Evolutionary conservation across 2,113 vertebrate species (phyloP).

Genomic region (Mystacornis crossleyi): DNA sequence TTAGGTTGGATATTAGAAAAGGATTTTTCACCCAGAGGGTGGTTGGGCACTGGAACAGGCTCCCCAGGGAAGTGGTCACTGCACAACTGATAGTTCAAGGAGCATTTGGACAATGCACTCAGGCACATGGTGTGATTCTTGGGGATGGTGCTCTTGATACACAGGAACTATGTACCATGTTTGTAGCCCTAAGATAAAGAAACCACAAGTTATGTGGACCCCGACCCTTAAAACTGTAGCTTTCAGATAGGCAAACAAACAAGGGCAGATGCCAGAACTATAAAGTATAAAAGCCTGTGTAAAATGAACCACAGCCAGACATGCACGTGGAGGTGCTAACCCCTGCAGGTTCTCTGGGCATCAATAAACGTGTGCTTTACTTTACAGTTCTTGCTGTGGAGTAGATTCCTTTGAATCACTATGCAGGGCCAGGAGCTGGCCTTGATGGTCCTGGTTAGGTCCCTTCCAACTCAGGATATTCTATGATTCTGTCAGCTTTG

Average conservation of each 20-base stretch:
- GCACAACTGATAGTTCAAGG: background rate
- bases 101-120: fast-evolving
- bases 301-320: background rate
- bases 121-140: background rate
- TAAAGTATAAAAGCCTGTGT: background rate
- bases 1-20: fast-evolving
- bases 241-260: background rate
- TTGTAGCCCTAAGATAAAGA: background rate
- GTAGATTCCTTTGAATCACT: too few relatives aligned
- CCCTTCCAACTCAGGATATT: background rate
- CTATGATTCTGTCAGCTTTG: background rate
- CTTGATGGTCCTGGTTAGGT: too few relatives aligned
- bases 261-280: background rate
- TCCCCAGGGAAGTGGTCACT: background rate
- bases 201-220: background rate
- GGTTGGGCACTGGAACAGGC: background rate
- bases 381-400: too few relatives aligned
- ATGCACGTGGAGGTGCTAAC: background rate
- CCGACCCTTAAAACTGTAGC: background rate
- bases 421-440: background rate
- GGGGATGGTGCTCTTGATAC: too few relatives aligned
- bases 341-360: too few relatives aligned
- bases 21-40: background rate
- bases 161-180: background rate
- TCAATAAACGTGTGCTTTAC: background rate